Percentiles rank a stretch among this genome's conserved stretches.
Evolutionary conservation across 2,113 vertebrate genomes (phyloP).

Genomic region (Alethe diademata): DNA sequence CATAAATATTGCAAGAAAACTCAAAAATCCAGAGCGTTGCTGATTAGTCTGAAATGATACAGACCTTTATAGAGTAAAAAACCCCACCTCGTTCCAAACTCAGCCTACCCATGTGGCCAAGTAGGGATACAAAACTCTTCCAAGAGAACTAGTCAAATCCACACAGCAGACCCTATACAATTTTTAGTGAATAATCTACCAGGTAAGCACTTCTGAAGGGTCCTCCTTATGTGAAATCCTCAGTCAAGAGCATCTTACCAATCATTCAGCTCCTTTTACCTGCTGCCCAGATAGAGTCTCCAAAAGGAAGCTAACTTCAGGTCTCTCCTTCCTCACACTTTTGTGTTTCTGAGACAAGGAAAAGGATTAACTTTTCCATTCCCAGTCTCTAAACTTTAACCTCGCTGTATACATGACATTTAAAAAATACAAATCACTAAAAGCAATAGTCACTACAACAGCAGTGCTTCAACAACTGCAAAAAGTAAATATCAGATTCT

Average conservation of each 20-base stretch:
- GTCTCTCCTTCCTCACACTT: not conserved
- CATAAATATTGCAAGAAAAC: not conserved
- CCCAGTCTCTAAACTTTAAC: not conserved
- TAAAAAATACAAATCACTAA: not conserved
- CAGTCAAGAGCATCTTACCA: not conserved
- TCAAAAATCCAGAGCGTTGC: not conserved
- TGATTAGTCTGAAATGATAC: not conserved
- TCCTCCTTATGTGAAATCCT: not conserved
- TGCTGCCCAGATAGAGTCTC: accelerated
- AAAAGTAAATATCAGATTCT: not conserved
- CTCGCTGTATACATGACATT: not conserved
- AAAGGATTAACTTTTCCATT: not conserved
- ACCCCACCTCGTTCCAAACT: not conserved
- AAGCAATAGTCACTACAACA: not conserved
- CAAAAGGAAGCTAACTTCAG: not conserved
- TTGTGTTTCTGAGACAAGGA: not conserved
- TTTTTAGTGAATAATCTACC: not conserved
- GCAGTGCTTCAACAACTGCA: not conserved
- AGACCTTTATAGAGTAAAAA: not conserved
- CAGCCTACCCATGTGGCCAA: accelerated
- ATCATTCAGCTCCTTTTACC: not conserved
- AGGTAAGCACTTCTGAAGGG: not conserved
- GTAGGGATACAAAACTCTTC: not conserved
- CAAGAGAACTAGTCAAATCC: not conserved
- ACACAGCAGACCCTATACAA: not conserved